Conservation (phyloP, 2,888 invertebrate genomes). For the Capitulum mitella region DNA sequence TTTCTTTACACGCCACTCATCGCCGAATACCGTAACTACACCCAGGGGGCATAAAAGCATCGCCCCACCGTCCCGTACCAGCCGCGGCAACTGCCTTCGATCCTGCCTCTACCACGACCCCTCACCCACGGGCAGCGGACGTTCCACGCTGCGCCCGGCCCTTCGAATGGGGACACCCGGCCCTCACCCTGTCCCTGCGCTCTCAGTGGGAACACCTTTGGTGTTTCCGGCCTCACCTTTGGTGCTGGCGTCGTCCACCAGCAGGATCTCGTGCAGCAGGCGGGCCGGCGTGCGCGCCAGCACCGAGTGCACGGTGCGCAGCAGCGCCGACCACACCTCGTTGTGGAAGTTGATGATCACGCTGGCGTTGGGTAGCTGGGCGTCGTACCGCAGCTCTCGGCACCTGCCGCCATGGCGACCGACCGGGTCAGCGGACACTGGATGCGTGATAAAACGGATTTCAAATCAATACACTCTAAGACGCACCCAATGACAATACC, state of each 20-base stretch:
- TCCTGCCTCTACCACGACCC: too few species aligned
- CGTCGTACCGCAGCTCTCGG: neutral
- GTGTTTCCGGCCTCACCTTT: neutral
- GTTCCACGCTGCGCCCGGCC: too few species aligned
- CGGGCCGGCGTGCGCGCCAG: constrained; percentile 3
- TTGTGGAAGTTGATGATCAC: constrained; percentile 23
- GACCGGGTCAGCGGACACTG: neutral
- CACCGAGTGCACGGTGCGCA: constrained; percentile 16
- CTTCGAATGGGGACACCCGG: too few species aligned
- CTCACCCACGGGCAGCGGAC: too few species aligned
- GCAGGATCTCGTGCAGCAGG: constrained; percentile 17
- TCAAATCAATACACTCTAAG: neutral
- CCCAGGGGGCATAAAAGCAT: too few species aligned
- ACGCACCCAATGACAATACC: neutral
- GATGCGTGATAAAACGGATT: neutral
- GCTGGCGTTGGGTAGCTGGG: neutral
- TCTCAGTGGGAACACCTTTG: too few species aligned
- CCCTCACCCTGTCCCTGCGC: too few species aligned
- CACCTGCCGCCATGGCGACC: neutral
- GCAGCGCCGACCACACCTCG: constrained; percentile 26
- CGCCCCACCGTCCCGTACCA: too few species aligned
- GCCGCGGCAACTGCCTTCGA: too few species aligned
- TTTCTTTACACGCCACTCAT: too few species aligned
- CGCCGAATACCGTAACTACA: too few species aligned
- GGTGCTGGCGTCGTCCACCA: constrained; percentile 22